A percentile compares a stretch with the other conserved stretches of the same genome.
phyloP scores from a whole-genome alignment of 2,888 invertebrate species.

The Danaus chrysippus region DNA sequence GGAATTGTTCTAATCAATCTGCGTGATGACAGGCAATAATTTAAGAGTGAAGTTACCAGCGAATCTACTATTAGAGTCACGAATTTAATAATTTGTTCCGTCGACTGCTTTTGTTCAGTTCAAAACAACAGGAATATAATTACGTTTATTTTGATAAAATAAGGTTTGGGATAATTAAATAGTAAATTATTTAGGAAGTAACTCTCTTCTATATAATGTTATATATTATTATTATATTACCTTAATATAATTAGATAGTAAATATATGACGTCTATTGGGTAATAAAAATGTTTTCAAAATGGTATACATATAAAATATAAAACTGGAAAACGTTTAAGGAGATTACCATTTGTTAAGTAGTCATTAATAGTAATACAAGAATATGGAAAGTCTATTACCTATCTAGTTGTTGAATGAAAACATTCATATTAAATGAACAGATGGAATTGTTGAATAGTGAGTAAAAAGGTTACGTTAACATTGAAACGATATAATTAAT shows the following conservation, averaged over 20 bases:
- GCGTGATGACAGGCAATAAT: constrained; percentile 33
- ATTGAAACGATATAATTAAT: constrained; percentile 36
- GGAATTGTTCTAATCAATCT: constrained; percentile 21
- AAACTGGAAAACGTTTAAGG: no score
- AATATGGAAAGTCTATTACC: constrained; percentile 10
- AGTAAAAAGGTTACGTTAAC: constrained; percentile 29
- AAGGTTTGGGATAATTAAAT: no score
- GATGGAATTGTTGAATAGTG: constrained; percentile 23
- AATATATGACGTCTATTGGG: no score
- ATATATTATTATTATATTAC: no score
- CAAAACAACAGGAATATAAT: background rate
- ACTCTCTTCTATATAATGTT: no score
- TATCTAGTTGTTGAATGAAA: constrained; percentile 18
- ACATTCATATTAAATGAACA: constrained; percentile 21
- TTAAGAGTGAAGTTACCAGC: constrained; percentile 26
- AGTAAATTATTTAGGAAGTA: no score
- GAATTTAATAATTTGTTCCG: constrained; percentile 15
- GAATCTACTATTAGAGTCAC: constrained; percentile 25
- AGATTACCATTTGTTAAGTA: no score
- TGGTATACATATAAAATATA: no score
- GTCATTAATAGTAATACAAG: background rate
- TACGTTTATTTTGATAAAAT: background rate
- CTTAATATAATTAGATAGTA: no score
- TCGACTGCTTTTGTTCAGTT: constrained; percentile 8
- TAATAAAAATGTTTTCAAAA: no score